Conservation (phyloP, 2,113 vertebrate species). For the Sitta europaea region DNA sequence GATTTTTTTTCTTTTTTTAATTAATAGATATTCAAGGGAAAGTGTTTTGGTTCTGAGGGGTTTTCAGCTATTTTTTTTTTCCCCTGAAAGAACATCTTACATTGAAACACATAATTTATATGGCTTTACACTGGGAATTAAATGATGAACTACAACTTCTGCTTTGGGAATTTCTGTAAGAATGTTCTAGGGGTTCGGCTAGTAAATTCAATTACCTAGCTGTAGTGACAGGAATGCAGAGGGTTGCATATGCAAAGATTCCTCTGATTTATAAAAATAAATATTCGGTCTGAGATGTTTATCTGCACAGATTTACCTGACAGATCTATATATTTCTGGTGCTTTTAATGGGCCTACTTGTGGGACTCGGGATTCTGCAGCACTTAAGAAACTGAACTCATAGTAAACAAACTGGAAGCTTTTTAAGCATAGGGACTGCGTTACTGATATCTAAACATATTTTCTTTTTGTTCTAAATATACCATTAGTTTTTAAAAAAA, state of each 20-base stretch:
- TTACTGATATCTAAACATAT: background rate
- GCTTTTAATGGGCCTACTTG: background rate
- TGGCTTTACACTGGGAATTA: background rate
- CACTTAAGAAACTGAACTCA: background rate
- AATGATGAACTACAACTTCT: background rate
- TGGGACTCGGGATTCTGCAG: background rate
- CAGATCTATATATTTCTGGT: background rate
- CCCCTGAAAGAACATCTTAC: background rate
- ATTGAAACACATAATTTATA: background rate
- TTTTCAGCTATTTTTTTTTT: background rate
- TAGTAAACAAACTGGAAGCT: background rate
- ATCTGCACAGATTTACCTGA: background rate
- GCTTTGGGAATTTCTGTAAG: background rate
- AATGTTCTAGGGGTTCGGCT: background rate
- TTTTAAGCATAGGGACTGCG: background rate
- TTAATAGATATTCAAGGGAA: background rate
- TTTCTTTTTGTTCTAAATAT: background rate
- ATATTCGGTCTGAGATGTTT: background rate
- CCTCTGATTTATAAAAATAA: background rate
- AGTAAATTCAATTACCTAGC: conserved; percentile 8
- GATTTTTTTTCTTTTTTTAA: background rate
- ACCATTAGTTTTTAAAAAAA: background rate
- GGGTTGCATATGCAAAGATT: background rate
- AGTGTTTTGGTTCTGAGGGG: background rate
- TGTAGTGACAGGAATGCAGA: background rate